Percentiles rank a stretch among this genome's conserved stretches.
Conservation (phyloP, 2,797 vertebrate genomes). For the Mormyrops boulengeri region DNA sequence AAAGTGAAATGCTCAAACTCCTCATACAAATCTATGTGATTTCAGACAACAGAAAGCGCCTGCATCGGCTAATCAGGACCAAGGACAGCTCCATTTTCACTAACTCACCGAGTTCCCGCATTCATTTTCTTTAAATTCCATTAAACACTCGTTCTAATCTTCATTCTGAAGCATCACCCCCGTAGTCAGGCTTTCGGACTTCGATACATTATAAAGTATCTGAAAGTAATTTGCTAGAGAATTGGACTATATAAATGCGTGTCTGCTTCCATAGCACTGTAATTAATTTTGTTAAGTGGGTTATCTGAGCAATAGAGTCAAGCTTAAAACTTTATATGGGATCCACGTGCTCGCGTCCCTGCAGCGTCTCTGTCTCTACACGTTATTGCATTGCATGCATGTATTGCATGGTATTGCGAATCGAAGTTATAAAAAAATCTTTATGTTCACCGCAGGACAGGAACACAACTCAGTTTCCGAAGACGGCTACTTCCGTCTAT, state of each 20-base stretch:
- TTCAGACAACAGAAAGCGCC: not conserved
- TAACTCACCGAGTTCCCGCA: not conserved
- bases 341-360: not conserved
- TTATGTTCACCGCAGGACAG: not conserved
- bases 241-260: not conserved
- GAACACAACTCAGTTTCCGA: not conserved
- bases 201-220: not conserved
- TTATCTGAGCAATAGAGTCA: not conserved
- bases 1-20: not conserved
- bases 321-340: not conserved
- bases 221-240: not conserved
- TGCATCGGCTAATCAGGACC: slow-evolving; percentile 3
- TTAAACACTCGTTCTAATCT: not conserved
- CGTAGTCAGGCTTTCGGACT: not conserved
- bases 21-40: not conserved
- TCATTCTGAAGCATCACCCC: not conserved
- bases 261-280: not conserved
- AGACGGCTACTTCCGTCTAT: not conserved
- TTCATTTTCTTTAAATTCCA: not conserved
- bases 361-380: not conserved
- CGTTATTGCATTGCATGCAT: not conserved
- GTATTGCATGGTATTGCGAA: not conserved
- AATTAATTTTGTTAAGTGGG: not conserved
- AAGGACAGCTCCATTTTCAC: slow-evolving; percentile 19
- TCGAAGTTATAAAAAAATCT: not conserved